Evolutionary conservation across 1,140 invertebrate species (phyloP), one percentile per base, ranked within the genome.

Genomic region (Caenorhabditis briggsae): DNA sequence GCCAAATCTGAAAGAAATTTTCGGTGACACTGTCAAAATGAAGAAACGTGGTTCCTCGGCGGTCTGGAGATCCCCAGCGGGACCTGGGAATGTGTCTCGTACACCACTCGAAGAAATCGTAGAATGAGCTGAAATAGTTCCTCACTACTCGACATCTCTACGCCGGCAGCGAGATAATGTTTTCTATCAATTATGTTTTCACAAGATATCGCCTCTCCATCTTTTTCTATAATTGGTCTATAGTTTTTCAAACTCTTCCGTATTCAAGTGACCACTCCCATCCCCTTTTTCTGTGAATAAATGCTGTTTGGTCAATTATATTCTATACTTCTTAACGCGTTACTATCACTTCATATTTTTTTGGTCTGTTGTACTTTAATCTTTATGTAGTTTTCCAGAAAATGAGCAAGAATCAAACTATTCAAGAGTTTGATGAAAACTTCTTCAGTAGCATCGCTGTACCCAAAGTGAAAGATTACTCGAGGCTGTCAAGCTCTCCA

Each of bases 361-460:
- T 70, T 12, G 20, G 18, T 78, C 12, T 78, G 7, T 18, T 78
- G 20, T 50, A 53, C n/a, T 5, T 46, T 25, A 5, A 46, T 46
- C 18, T 20, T 70, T 5, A 70, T 7, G 18, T 12, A 25, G 1
- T 25, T 11, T 78, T 78, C 5, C 33, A 23, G 33, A n/a, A 46
- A 25, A 78, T 78, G 70, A 78, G n/a, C 46, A 78, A 78, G 11
- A 78, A 50, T 78, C 70, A 78, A 78, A 50, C 70, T 7, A 50
- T 78, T 20, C 70, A 78, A 14, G 46, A 48, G 2, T 78, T 78
- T 23, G 70, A 78, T n/a, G 70, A 78, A n/a, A 78, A 78, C 46
- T 78, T 78, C n/a, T 78, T 78, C 46, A 78, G 70, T 46, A 78
- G 70, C 70, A n/a, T 78, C 14, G 70, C 70, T n/a, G 70, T 78